These are phyloP conservation scores for Polylopha cassiicola DNA, from an alignment of 2,888 invertebrate genomes.

Conservation along the genomic window DNA sequence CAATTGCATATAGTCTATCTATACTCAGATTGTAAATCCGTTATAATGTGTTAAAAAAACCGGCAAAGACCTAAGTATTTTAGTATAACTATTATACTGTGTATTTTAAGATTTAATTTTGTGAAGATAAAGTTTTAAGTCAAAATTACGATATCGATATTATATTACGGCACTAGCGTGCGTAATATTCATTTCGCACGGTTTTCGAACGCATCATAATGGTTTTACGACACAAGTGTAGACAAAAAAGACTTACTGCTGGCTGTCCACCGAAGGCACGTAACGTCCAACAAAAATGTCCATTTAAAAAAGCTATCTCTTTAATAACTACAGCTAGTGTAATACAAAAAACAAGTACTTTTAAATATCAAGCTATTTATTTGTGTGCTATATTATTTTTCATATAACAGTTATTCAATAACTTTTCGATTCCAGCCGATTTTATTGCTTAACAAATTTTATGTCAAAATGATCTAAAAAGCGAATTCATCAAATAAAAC, in stretches of 20 bases:
- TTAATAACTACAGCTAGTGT: constrained; percentile 49
- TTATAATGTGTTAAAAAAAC: no score
- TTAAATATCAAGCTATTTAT: constrained; percentile 48
- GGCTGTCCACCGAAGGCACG: constrained; percentile 61
- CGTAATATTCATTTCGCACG: no score
- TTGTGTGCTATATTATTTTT: constrained; percentile 44
- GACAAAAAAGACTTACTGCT: not conserved
- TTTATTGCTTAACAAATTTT: constrained; percentile 32
- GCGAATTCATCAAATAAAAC: constrained; percentile 24
- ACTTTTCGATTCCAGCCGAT: constrained; percentile 22
- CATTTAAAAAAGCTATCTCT: constrained; percentile 70
- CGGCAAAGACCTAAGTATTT: no score
- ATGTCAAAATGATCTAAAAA: constrained; percentile 15
- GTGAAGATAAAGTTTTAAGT: no score
- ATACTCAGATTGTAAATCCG: no score
- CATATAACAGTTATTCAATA: constrained; percentile 21
- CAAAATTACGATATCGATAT: no score
- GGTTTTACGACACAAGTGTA: no score
- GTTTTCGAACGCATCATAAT: no score
- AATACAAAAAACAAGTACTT: constrained; percentile 43
- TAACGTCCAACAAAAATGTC: constrained; percentile 53
- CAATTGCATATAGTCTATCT: no score
- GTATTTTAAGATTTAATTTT: no score
- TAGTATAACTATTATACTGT: no score
- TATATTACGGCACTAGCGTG: no score